Base-by-base conservation (phyloP, 2,888 invertebrate genomes). In the Oscheius sp. region DNA sequence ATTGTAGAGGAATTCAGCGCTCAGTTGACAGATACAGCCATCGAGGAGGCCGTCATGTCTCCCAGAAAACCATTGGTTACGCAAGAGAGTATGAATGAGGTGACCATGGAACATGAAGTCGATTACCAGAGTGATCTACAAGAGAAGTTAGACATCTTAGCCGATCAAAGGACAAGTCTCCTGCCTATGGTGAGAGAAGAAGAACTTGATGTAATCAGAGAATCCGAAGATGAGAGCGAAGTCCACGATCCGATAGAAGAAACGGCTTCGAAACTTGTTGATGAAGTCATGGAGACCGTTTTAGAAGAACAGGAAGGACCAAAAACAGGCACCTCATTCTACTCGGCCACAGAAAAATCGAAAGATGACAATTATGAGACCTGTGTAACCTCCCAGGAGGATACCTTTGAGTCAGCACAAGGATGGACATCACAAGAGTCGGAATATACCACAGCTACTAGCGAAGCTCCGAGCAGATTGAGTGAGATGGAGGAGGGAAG, bases 101-200 rank as follows among this genome's bases (percentile, higher is more conserved):
- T 77, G 17, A 47, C 77, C 9, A 72, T 73, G 50, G 80, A 80
- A 54, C 80, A 72, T 6, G 80, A 80, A 67, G 73, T 75, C 17
- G 80, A 80, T 57, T 80, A 80, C 49, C 73, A 78, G 28, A 73
- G 75, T 4, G 80, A 80, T 68, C 74, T 80, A 14, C 78, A 75
- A 51, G 78, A 80, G 51, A 77, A 78, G 47, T 65, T 77, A 36
- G 73, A 70, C 20, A 73, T 77, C 56, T 68, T 80, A 24, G 79
- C 76, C 1, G 68, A 70, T 32, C 73, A 80, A 57, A 62, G n/a
- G 28, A 41, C 28, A 3, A 22, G 28, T 32, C 36, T 17, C 30
- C 44, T 47, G 68, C 65, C 22, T 26, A 28, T 54, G 14, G 72
- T 68, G 12, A 65, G 50, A 0, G 77, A 77, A 56, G 75, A 75